Conservation (phyloP, 1,140 invertebrate species). For the Drosophila pachea region DNA sequence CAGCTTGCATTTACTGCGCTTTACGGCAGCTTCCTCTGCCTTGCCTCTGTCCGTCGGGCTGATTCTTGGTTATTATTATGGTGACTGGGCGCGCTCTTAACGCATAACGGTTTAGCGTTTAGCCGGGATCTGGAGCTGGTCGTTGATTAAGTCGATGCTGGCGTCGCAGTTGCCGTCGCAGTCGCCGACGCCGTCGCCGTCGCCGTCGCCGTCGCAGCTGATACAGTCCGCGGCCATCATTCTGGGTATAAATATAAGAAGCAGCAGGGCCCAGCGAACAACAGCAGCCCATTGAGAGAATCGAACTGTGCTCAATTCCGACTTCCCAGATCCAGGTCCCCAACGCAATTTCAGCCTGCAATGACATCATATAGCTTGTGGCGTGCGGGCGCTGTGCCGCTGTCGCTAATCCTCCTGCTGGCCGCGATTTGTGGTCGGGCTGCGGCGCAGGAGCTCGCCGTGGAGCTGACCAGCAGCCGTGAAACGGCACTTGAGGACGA, state of each 20-base stretch:
- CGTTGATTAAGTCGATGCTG: conserved; percentile 50
- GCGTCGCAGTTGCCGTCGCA: conserved; percentile 19
- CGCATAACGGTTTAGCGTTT: conserved; percentile 32
- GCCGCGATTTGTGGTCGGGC: conserved; percentile 31
- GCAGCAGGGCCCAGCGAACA: conserved; percentile 17
- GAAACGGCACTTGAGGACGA: conserved; percentile 19
- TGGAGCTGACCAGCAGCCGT: neutral
- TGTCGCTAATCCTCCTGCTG: conserved; percentile 39
- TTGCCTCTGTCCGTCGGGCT: neutral
- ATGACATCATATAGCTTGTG: conserved; percentile 29
- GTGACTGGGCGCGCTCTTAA: conserved; percentile 20
- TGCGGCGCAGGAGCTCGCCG: conserved; percentile 5
- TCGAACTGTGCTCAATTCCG: conserved; percentile 11
- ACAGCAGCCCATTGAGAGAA: conserved; percentile 8
- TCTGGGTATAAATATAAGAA: conserved; percentile 66
- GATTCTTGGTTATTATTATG: conserved; percentile 4
- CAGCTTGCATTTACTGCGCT: conserved; percentile 3
- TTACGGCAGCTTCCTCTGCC: neutral
- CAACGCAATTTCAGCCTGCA: conserved; percentile 31
- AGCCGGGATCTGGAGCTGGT: neutral
- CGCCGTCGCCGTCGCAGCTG: conserved; percentile 1
- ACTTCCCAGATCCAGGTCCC: conserved; percentile 10
- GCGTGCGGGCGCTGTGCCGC: conserved; percentile 13
- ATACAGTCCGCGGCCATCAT: too few relatives aligned
- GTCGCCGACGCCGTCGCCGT: conserved; percentile 5